A percentile compares a stretch with the other conserved stretches of the same genome.
phyloP scores from a whole-genome alignment of 2,888 invertebrate species.

The Pyralis farinalis region DNA sequence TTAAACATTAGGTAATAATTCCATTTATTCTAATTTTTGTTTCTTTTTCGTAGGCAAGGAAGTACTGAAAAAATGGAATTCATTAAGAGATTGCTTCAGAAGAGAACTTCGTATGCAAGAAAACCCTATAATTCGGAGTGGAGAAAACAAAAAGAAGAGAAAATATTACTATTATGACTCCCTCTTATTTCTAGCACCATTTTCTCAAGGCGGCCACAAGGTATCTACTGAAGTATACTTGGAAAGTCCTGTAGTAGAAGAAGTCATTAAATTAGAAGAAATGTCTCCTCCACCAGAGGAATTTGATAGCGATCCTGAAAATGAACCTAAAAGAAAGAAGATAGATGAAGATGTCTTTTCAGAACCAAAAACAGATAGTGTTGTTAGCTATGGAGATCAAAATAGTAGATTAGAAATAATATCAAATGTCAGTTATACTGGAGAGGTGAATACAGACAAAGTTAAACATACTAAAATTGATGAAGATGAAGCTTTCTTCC shows the following conservation, averaged over 20 bases:
- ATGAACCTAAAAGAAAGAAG: neutral
- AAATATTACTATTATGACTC: constrained; percentile 2
- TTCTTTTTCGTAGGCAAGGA: constrained; percentile 1
- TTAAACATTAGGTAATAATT: too few species aligned
- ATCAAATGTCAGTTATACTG: too few species aligned
- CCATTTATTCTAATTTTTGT: too few species aligned
- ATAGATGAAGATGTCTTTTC: neutral
- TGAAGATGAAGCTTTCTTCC: constrained; percentile 3
- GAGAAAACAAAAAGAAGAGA: neutral
- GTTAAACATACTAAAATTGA: neutral
- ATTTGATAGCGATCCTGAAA: neutral
- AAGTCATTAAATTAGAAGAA: neutral
- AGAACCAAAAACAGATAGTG: neutral
- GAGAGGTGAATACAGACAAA: neutral
- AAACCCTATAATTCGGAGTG: neutral
- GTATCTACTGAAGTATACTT: neutral
- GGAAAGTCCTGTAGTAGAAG: neutral
- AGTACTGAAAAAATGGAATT: constrained; percentile 3
- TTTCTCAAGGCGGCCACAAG: neutral
- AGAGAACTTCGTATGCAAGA: neutral
- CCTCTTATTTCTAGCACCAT: constrained; percentile 1
- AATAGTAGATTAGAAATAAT: too few species aligned
- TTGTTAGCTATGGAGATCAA: too few species aligned
- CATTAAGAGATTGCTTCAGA: constrained; percentile 5
- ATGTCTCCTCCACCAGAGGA: neutral